Base-by-base conservation (phyloP, 1,140 invertebrate species). In the Calliphora vicina region DNA sequence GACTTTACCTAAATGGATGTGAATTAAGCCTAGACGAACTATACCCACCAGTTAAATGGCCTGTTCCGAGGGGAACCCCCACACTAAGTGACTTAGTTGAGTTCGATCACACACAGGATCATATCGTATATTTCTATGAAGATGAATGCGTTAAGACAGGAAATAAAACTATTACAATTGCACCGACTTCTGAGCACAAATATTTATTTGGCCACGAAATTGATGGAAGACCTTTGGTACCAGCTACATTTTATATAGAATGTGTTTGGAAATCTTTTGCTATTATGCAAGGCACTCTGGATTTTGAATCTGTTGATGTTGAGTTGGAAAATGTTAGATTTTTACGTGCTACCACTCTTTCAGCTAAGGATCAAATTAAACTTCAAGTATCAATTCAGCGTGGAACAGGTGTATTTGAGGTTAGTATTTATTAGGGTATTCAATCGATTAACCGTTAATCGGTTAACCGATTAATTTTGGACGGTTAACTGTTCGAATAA, bases 221-320 rank as follows among this genome's bases (percentile, higher is more conserved):
- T 85, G 97, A 99, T 91, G 95, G 95, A 89, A 94, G 97, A 86
- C 95, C 96, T 84, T 88, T 99, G 0, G 95, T 96, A 84, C 98
- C 98, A 4, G 97, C 97, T 0, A 98, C 97, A 13, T 97, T 97
- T 27, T 99, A 96, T 87, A 86, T 96, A 82, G 90, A 94, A 8
- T 91, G 98, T 17, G 96, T 96, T 0, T 99, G 97, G 97, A 95
- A 97, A 89, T 96, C 96, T 1, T 88, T 98, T 25, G 95, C 95
- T n/a, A 93, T 96, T 89, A 93, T 97, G 91, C 87, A 88, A 13
- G 93, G 93, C 86, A 94, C 94, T 78, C 91, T 94, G 80, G 88
- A 92, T 0, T 95, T 93, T 86, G 94, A 95, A 45, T 94, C 97
- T 86, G 91, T 97, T 9, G 93, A 95, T 0, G 94, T 99, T 0